Evolutionary conservation across 2,113 vertebrate species (phyloP).

Genomic region (Irena cyanogastra): DNA sequence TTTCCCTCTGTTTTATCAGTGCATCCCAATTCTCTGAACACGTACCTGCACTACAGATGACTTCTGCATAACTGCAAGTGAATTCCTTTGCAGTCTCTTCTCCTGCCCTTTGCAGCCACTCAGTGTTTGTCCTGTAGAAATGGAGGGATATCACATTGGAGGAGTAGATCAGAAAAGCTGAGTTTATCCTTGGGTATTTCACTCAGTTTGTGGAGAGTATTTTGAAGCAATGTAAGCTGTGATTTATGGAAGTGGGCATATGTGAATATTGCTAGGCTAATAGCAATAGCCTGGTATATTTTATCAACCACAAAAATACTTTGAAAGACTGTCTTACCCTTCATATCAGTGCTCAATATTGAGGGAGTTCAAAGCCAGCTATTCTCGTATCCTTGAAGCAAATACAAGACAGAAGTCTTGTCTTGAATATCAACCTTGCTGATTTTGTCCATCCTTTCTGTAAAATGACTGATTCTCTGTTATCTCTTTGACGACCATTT

Average conservation of each 20-base stretch:
- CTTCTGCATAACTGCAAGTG: not conserved
- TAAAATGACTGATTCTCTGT: not conserved
- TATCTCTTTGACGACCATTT: not conserved
- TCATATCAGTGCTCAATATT: not conserved
- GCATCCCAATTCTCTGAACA: not conserved
- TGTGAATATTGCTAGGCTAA: not conserved
- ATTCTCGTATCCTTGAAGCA: not conserved
- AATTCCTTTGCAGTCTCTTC: not conserved
- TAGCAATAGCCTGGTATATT: not conserved
- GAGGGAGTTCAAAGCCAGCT: not conserved
- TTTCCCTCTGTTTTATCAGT: not conserved
- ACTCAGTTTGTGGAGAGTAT: not conserved
- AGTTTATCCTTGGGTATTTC: not conserved
- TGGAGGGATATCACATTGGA: not conserved
- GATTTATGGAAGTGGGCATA: not conserved
- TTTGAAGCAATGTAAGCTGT: not conserved
- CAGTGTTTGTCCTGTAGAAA: not conserved
- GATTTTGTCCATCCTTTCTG: not conserved
- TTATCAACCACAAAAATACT: not conserved
- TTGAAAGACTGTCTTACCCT: not conserved
- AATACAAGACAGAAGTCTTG: not conserved
- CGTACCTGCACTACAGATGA: not conserved
- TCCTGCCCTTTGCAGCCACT: not conserved
- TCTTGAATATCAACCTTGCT: not conserved
- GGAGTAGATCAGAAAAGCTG: not conserved